Evolutionary conservation across 2,888 invertebrate species (phyloP).

Genomic region (Atrina japonica): DNA sequence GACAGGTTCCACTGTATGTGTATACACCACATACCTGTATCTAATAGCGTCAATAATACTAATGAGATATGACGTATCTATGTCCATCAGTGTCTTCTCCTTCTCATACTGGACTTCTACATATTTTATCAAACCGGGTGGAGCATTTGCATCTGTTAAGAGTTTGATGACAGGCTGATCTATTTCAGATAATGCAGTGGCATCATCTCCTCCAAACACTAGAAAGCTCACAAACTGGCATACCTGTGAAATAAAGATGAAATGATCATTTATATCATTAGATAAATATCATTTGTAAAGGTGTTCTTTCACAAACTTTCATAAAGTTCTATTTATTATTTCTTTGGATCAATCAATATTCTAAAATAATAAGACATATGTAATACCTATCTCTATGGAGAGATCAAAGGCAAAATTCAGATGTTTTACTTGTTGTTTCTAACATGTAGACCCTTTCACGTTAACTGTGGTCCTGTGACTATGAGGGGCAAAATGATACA

Average conservation of each 20-base stretch:
- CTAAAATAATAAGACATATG: too few species aligned
- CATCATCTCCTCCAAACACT: conserved; percentile 60
- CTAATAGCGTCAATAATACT: conserved; percentile 71
- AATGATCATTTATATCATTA: neutral
- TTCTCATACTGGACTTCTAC: conserved; percentile 59
- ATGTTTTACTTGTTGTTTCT: too few species aligned
- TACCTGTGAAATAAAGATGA: conserved; percentile 59
- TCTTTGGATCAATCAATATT: neutral
- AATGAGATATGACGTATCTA: conserved; percentile 68
- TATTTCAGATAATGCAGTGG: conserved; percentile 61
- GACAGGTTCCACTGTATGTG: too few species aligned
- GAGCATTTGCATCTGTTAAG: conserved; percentile 46
- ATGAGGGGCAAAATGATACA: too few species aligned
- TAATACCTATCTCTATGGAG: too few species aligned
- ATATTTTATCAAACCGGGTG: conserved; percentile 54
- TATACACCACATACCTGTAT: conserved; percentile 72
- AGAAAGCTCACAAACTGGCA: conserved; percentile 58
- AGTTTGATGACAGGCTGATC: conserved; percentile 62
- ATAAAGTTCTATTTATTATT: neutral
- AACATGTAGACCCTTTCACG: too few species aligned
- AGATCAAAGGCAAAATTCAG: too few species aligned
- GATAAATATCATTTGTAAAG: neutral
- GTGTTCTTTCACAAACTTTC: too few species aligned
- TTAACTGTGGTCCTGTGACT: too few species aligned
- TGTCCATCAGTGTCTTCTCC: conserved; percentile 66